Evolutionary conservation across 1,140 invertebrate species (phyloP).

Genomic region (Papilio helenus): DNA sequence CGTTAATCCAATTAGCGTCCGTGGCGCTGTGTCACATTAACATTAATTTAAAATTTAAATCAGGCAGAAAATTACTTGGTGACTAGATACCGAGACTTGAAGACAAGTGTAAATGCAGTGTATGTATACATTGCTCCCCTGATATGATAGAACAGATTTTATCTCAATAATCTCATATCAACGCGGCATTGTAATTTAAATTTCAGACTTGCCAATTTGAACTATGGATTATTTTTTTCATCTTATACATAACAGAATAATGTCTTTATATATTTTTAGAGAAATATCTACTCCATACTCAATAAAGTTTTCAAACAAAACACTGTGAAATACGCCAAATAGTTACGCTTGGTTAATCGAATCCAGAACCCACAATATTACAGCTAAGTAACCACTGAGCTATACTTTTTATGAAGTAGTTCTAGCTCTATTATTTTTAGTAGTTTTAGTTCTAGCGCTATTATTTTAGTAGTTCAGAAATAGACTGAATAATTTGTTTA

Average conservation of each 20-base stretch:
- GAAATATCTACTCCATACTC: not conserved
- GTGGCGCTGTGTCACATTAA: slow-evolving; percentile 65
- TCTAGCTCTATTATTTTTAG: no score
- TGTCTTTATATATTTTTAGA: not conserved
- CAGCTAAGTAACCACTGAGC: no score
- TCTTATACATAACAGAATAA: not conserved
- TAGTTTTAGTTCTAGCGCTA: no score
- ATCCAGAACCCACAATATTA: no score
- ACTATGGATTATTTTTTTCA: not conserved
- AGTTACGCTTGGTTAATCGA: no score
- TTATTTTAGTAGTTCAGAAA: no score
- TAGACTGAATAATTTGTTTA: no score
- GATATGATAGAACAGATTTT: not conserved
- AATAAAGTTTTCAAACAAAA: no score
- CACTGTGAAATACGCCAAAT: no score
- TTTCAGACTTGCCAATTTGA: not conserved
- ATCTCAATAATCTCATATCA: slow-evolving; percentile 8
- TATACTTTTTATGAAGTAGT: no score
- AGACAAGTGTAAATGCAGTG: slow-evolving; percentile 51
- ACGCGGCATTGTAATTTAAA: slow-evolving; percentile 9
- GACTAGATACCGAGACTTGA: slow-evolving; percentile 46
- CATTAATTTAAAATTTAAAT: slow-evolving; percentile 77
- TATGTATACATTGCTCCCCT: slow-evolving; percentile 24
- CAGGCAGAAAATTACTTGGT: slow-evolving; percentile 61
- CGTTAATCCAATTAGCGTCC: slow-evolving; percentile 72